Evolutionary conservation across 2,113 vertebrate species (phyloP).

Genomic region (Brachyhypopomus occidentalis): DNA sequence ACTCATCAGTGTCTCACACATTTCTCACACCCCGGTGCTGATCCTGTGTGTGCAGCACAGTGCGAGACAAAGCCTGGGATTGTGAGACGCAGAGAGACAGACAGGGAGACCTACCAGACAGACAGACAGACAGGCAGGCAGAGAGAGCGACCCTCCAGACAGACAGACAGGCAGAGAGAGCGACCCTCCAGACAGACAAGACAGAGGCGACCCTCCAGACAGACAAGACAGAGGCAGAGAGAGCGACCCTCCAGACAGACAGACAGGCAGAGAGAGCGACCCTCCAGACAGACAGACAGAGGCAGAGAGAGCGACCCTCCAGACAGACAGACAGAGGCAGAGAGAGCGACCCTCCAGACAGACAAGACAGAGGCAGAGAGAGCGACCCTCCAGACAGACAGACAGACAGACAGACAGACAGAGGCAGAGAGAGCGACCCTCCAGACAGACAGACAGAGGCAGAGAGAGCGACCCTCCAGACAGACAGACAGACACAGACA

Average conservation of each 20-base stretch:
- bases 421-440: background rate
- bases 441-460: background rate
- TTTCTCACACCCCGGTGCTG: conserved; percentile 27
- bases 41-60: background rate
- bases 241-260: too few species aligned
- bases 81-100: conserved; percentile 16
- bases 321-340: background rate
- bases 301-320: background rate
- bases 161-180: too few species aligned
- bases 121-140: too few species aligned
- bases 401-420: background rate
- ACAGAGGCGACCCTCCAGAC: background rate
- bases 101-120: background rate
- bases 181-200: too few species aligned
- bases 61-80: conserved; percentile 16
- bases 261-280: too few species aligned
- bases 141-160: background rate
- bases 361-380: background rate
- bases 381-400: too few species aligned
- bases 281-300: background rate
- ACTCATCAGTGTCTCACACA: background rate
- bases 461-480: too few species aligned
- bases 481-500: background rate
- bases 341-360: background rate
- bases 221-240: too few species aligned